Conservation (phyloP, 2,797 vertebrate genomes). For the Morelia viridis region DNA sequence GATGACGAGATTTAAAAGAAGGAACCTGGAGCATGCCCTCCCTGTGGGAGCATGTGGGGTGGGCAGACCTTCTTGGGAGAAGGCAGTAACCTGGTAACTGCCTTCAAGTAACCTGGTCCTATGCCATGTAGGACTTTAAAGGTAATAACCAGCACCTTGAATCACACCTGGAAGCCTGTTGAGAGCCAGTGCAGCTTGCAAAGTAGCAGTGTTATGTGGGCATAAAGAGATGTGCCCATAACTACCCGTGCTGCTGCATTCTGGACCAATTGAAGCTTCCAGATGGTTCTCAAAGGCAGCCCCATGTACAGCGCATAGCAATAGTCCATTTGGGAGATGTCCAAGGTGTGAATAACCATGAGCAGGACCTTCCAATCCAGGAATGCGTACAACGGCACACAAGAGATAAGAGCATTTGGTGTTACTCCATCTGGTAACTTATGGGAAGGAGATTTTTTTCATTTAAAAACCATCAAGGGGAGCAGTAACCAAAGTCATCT, state of each 20-base stretch:
- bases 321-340: neutral
- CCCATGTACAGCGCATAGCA: neutral
- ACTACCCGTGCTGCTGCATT: neutral
- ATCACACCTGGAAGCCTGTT: neutral
- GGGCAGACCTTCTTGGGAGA: neutral
- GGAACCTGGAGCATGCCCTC: neutral
- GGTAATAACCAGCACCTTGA: neutral
- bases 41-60: neutral
- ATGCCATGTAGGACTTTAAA: neutral
- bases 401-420: neutral
- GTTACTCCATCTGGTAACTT: neutral
- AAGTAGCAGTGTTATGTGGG: neutral
- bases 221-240: neutral
- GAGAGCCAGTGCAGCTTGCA: neutral
- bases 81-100: neutral
- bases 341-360: neutral
- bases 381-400: neutral
- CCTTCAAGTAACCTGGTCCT: neutral
- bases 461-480: neutral
- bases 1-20: neutral
- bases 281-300: neutral
- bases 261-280: neutral
- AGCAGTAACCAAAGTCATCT: neutral
- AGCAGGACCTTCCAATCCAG: neutral
- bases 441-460: neutral